Evolutionary conservation across 1,140 invertebrate species (phyloP), one percentile per base, ranked within the genome.

Genomic region (Triops cancriformis): DNA sequence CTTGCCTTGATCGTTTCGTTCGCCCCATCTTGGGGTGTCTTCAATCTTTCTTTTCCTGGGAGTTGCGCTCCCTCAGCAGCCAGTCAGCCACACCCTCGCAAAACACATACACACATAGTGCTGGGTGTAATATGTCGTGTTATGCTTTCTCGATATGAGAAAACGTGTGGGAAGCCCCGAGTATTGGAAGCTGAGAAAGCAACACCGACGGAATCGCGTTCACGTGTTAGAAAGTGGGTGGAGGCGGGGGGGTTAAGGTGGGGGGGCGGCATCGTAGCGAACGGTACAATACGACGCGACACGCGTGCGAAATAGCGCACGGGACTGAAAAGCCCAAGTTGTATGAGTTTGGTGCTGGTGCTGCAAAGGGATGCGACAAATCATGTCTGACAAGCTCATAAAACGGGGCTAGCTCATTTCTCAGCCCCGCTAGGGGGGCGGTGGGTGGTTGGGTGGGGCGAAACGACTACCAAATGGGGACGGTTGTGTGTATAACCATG

Each of bases 371-470:
- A 23, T 64, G 51, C 51, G 51, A 64, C 51, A 64, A 64, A 64
- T 64, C 51, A 64, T 64, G 51, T 64, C 51, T 64, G 51, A 64
- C 51, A 64, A 64, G 51, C 51, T 64, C 51, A 64, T 64, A 64
- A 64, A 64, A 64, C 18, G n/a, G 51, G 51, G 51, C 14, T 23
- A 64, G 51, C 51, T 64, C 51, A 64, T 64, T 64, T 64, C 51
- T 64, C 51, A 64, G 51, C 18, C 14, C 43, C 51, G 51, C 51
- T 6, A 64, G 51, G 51, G 18, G 18, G 18, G 51, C 51, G 51
- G 23, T n/a, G n/a, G 51, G 51, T 64, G 10, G 51, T 64, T 18
- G n/a, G 9, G 51, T 23, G 10, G 51, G 31, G 31, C 7, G 31
- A 37, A 37, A 37, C 31, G 31, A 37, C 31, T 37, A 37, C 31